Base-by-base conservation (phyloP, 2,888 invertebrate species). In the Trichogramma dendrolimi region DNA sequence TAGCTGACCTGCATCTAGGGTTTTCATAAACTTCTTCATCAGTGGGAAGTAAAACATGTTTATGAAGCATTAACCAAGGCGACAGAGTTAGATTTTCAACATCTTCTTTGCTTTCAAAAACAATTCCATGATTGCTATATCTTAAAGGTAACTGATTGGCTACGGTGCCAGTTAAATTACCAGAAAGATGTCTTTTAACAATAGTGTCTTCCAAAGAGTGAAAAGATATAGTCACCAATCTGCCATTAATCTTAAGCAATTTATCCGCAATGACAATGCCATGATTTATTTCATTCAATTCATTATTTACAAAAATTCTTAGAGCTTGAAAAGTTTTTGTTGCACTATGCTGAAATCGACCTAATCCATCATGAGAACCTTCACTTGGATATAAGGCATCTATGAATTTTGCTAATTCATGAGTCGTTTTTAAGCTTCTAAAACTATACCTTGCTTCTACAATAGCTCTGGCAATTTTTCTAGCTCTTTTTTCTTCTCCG, bases 221-320 rank as follows among this genome's bases (percentile, higher is more conserved):
- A 78, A 96, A 97, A 10, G 93, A 87, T 48, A 97, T 85, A 0
- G 91, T 88, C 0, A 92, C 87, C 63, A 96, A 77, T 63, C 87
- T 83, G 0, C 96, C 96, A 46, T 87, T 86, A 0, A 86, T 79
- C 80, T 91, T 92, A 38, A 97, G 82, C 73, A 86, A 91, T 73
- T 84, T 84, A 66, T 88, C 85, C 0, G 94, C 90, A 59, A 94
- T 72, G 39, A 91, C 76, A 79, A 97, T 85, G 0, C 87, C 96
- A 77, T 91, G 92, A 81, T 96, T 92, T 2, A 97, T 85, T 82
- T 97, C 96, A 77, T 97, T 97, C 1, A 97, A 80, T 81, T 97
- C 97, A 78, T 97, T 92, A 76, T 97, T 97, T 0, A 97, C 92
- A 80, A 97, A 96, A 72, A 97, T 96, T 64, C 97, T 83, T 65